Conservation (phyloP, 2,888 invertebrate species). For the Glomeris marginata region DNA sequence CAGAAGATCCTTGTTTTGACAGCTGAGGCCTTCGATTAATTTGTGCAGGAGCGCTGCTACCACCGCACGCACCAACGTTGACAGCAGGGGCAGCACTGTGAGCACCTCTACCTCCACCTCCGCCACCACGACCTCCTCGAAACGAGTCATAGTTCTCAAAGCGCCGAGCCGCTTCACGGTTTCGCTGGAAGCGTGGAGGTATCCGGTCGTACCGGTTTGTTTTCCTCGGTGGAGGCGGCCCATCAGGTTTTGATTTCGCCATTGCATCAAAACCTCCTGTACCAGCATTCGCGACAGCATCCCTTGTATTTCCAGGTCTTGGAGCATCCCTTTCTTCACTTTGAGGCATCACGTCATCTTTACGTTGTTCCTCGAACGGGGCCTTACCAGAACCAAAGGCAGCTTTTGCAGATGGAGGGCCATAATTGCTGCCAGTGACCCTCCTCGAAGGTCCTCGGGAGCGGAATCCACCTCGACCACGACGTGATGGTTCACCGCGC, state of each 20-base stretch:
- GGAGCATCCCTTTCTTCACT: constrained; percentile 30
- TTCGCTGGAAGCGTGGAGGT: constrained; percentile 19
- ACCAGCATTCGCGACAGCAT: background rate
- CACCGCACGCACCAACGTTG: constrained; percentile 9
- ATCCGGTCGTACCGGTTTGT: constrained; percentile 17
- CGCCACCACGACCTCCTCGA: constrained; percentile 18
- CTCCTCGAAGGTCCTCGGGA: constrained; percentile 25
- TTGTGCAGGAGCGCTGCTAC: constrained; percentile 12
- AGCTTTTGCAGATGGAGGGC: constrained; percentile 63
- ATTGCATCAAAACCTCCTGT: constrained; percentile 19
- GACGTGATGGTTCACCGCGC: constrained; percentile 72
- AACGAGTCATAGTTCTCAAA: constrained; percentile 25
- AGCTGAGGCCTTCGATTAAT: constrained; percentile 12
- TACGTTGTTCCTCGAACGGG: too few relatives aligned
- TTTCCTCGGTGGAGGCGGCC: constrained; percentile 16
- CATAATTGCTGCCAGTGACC: constrained; percentile 45
- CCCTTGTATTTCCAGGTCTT: constrained; percentile 18
- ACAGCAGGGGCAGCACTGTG: constrained; percentile 1
- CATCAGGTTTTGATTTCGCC: constrained; percentile 14
- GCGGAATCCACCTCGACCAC: constrained; percentile 54
- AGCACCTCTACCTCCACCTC: constrained; percentile 11
- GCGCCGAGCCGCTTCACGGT: constrained; percentile 21
- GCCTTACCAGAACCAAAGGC: constrained; percentile 39
- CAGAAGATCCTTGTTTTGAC: constrained; percentile 13
- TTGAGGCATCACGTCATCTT: background rate